phyloP scores from a whole-genome alignment of 2,113 vertebrate species.

The Glaucidium brasilianum region DNA sequence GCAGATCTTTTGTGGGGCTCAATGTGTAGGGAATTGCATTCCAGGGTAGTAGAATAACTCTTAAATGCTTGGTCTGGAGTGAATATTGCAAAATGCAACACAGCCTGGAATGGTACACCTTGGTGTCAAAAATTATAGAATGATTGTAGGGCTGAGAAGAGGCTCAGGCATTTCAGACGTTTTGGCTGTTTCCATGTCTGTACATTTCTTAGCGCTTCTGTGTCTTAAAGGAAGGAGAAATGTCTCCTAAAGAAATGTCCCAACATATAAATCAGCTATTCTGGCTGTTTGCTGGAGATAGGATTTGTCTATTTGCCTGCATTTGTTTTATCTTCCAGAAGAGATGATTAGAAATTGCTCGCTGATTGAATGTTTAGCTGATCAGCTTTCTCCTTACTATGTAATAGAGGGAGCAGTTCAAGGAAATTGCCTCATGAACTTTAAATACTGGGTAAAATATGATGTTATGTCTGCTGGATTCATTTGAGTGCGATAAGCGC shows the following conservation, averaged over 20 bases:
- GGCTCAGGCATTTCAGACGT: not conserved
- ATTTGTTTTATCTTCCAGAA: constrained; percentile 43
- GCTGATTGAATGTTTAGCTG: not conserved
- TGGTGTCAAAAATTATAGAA: not conserved
- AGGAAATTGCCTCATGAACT: constrained; percentile 28
- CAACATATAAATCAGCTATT: not conserved
- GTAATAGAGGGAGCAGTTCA: not conserved
- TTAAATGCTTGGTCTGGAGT: not conserved
- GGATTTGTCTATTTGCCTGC: not conserved
- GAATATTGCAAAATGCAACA: not conserved
- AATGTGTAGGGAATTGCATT: not conserved
- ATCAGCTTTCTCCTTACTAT: not conserved
- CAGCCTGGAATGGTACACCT: not conserved
- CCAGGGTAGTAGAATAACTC: not conserved
- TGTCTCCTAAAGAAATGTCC: not conserved
- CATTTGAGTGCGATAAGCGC: not conserved
- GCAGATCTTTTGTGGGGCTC: not conserved
- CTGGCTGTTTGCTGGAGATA: not conserved
- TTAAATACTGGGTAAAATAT: constrained; percentile 16
- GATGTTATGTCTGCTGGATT: constrained; percentile 6
- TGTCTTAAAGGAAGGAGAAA: not conserved
- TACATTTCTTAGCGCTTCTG: not conserved
- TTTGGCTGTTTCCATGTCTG: not conserved
- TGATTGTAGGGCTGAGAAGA: not conserved
- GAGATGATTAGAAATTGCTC: not conserved